phyloP scores from a whole-genome alignment of 2,113 vertebrate genomes.

The Mormyrus lacerda region DNA sequence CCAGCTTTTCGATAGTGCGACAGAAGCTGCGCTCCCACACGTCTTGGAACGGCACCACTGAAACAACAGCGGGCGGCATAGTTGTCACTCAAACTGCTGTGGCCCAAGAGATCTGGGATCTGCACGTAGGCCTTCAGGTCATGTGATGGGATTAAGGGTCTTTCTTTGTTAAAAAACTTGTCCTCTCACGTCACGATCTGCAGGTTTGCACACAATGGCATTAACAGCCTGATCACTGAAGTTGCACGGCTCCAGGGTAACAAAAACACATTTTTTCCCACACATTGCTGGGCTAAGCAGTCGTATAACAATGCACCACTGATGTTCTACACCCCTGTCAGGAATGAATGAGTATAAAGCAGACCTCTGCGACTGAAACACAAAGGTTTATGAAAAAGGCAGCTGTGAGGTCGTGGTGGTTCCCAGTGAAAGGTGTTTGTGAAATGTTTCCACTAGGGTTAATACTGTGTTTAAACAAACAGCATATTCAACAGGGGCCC shows the following conservation, averaged over 20 bases:
- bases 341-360: background rate
- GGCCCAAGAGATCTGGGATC: background rate
- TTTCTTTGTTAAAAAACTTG: background rate
- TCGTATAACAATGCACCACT: background rate
- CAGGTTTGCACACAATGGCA: background rate
- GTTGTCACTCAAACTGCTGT: background rate
- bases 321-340: background rate
- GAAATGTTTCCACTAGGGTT: conserved; percentile 45
- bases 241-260: background rate
- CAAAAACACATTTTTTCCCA: background rate
- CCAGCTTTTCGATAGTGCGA: conserved; percentile 79
- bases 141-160: conserved; percentile 13
- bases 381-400: background rate
- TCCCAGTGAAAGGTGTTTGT: conserved; percentile 38
- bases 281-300: background rate
- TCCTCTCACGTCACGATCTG: background rate
- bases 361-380: background rate
- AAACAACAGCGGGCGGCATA: background rate
- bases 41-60: conserved; percentile 81
- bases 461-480: conserved; percentile 34
- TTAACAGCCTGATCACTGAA: background rate
- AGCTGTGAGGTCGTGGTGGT: background rate
- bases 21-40: conserved; percentile 92
- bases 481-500: conserved; percentile 29
- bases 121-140: conserved; percentile 1